phyloP scores from a whole-genome alignment of 2,797 vertebrate species.

The Coilia nasus region DNA sequence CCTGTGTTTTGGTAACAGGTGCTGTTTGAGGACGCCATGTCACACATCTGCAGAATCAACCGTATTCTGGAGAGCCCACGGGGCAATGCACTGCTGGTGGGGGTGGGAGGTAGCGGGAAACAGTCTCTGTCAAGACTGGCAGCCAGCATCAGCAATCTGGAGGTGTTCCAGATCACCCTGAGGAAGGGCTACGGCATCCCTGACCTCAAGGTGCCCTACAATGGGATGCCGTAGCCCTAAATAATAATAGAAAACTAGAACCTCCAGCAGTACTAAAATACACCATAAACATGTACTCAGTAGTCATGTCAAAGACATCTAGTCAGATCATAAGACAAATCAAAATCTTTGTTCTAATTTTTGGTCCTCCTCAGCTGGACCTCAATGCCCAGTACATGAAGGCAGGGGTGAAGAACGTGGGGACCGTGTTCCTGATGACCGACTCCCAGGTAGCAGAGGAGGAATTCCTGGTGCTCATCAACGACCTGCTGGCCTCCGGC shows the following conservation, averaged over 20 bases:
- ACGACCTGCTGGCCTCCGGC: constrained; percentile 74
- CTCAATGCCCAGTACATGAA: constrained; percentile 73
- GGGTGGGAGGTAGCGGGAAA: constrained; percentile 81
- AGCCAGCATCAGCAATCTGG: constrained; percentile 80
- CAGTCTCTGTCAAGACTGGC: constrained; percentile 82
- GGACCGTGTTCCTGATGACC: constrained; percentile 77
- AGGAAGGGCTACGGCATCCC: constrained; percentile 77
- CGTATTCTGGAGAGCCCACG: constrained; percentile 78
- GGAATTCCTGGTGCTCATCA: constrained; percentile 77
- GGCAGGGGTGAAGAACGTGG: constrained; percentile 71
- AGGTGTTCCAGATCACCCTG: constrained; percentile 81
- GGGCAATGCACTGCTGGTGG: constrained; percentile 79
- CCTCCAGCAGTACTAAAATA: too few relatives aligned
- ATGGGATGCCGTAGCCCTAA: not conserved
- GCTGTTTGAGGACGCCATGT: constrained; percentile 83
- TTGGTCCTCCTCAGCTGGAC: constrained; percentile 63
- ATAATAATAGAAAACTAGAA: too few relatives aligned
- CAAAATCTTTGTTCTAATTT: not conserved
- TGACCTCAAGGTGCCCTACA: constrained; percentile 78
- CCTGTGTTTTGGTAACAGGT: constrained; percentile 55
- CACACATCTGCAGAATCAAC: constrained; percentile 79
- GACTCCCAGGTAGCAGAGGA: constrained; percentile 81
- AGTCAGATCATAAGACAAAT: too few relatives aligned
- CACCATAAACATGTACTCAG: too few relatives aligned
- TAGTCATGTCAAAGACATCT: too few relatives aligned